A percentile compares a stretch with the other conserved stretches of the same genome.
phyloP scores from a whole-genome alignment of 53 echinoderm and acorn worm species.

The Stichopus horrens region DNA sequence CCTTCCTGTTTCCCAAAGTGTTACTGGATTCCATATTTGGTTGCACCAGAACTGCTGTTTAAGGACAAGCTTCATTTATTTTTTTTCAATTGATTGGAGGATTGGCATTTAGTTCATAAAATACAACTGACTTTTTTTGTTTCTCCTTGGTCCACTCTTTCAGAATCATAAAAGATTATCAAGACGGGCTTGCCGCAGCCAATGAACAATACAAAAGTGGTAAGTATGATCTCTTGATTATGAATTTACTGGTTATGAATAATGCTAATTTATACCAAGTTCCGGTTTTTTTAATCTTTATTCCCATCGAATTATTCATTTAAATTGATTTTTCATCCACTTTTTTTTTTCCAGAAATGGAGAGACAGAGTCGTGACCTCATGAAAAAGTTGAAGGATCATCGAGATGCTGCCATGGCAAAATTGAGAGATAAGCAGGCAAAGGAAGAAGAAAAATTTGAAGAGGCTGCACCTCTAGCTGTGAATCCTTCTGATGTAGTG shows the following conservation, averaged over 20 bases:
- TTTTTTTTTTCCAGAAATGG: conserved; percentile 50
- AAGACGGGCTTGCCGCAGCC: conserved; percentile 65
- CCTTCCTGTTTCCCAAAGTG: background rate
- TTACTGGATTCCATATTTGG: too few species aligned
- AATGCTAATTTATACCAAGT: too few species aligned
- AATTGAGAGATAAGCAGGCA: conserved; percentile 64
- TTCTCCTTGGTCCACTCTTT: background rate
- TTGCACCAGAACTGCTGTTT: too few species aligned
- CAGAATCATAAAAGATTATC: conserved; percentile 91
- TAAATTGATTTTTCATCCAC: background rate
- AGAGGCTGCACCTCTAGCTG: conserved; percentile 61
- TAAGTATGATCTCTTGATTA: conserved; percentile 42
- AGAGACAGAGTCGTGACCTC: conserved; percentile 71
- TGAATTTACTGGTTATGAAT: too few species aligned
- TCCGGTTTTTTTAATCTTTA: too few species aligned
- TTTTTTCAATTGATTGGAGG: too few species aligned
- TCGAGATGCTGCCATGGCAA: conserved; percentile 64
- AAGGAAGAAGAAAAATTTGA: conserved; percentile 69
- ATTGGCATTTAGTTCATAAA: background rate
- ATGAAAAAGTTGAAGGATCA: conserved; percentile 70
- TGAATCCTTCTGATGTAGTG: conserved; percentile 86
- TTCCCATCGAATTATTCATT: too few species aligned
- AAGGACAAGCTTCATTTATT: too few species aligned
- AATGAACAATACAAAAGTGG: conserved; percentile 86
- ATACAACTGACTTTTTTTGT: background rate